phyloP scores from a whole-genome alignment of 2,797 vertebrate species.

The Trachops cirrhosus region DNA sequence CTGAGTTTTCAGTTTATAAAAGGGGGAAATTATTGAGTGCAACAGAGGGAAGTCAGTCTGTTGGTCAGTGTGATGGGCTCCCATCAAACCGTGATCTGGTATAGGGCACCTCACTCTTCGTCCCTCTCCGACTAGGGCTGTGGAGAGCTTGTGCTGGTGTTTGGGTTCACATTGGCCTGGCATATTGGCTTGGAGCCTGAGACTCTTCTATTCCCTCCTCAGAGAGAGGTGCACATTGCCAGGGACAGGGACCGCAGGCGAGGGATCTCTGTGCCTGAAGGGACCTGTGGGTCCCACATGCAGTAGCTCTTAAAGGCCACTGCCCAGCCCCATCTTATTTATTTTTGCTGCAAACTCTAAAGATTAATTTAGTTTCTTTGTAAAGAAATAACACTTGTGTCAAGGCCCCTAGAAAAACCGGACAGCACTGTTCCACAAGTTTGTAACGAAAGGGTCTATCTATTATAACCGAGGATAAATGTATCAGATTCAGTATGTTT shows the following conservation, averaged over 20 bases:
- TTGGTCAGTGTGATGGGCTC: background rate
- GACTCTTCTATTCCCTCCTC: background rate
- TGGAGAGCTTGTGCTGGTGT: background rate
- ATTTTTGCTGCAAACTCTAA: background rate
- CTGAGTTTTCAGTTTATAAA: background rate
- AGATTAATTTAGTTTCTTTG: background rate
- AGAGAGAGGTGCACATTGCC: background rate
- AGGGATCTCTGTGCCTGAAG: background rate
- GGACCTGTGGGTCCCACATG: too few relatives aligned
- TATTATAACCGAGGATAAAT: conserved; percentile 64
- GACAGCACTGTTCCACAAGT: background rate
- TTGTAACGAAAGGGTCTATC: background rate
- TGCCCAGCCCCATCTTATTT: background rate
- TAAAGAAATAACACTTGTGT: background rate
- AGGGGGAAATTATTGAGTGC: background rate
- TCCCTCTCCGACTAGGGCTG: background rate
- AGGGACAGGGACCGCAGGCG: background rate
- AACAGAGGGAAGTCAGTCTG: background rate
- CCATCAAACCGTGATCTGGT: background rate
- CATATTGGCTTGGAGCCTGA: background rate
- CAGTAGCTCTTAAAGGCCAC: background rate
- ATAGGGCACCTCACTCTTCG: background rate
- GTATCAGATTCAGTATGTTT: conserved; percentile 62
- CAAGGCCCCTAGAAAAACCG: background rate
- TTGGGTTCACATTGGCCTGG: background rate